Evolutionary conservation across 2,113 vertebrate species (phyloP), one percentile per base, ranked within the genome.

Genomic region (Bubo bubo): DNA sequence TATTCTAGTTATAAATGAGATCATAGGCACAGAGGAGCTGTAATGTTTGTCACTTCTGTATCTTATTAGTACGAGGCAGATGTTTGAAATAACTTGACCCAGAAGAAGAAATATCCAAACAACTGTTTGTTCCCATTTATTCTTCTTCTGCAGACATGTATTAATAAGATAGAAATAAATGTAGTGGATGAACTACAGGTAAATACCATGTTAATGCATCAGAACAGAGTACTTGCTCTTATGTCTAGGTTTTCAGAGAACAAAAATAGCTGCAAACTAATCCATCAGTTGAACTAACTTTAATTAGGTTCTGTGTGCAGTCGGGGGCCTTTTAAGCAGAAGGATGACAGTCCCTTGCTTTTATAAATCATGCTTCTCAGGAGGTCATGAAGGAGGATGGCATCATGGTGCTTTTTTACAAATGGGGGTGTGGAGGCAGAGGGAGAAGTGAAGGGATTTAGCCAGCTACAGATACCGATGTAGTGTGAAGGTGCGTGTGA

Each of bases 281-380:
- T 47, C 32, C 1, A 1, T 49, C 2, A 2, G 49, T 64, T 0
- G 0, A 70, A 56, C 10, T 86, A 43, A 20, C 19, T 67, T 82
- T 24, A 66, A 18, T 68, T 34, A 62, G 15, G 58, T 19, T n/a
- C 63, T 75, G 3, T 45, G 11, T 75, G 62, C 56, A 79, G 45
- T 24, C 0, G 1, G 32, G 26, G 18, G 20, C n/a, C 83, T 84
- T 70, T 41, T 28, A 50, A 71, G n/a, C 14, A 49, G 30, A 59
- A 90, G 24, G 45, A 30, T 43, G 73, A 17, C 14, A 43, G 49
- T 43, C 32, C 37, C 56, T 74, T 79, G 37, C n/a, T 72, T 5
- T 37, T 74, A 15, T 37, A 87, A 83, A 75, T 64, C 17, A 12
- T 21, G 9, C 39, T 64, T 49, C 77, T 45, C 26, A 11, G 50